These are phyloP conservation scores for Heliconius melpomene DNA, from an alignment of 1,140 invertebrate genomes.

Conservation along the genomic window DNA sequence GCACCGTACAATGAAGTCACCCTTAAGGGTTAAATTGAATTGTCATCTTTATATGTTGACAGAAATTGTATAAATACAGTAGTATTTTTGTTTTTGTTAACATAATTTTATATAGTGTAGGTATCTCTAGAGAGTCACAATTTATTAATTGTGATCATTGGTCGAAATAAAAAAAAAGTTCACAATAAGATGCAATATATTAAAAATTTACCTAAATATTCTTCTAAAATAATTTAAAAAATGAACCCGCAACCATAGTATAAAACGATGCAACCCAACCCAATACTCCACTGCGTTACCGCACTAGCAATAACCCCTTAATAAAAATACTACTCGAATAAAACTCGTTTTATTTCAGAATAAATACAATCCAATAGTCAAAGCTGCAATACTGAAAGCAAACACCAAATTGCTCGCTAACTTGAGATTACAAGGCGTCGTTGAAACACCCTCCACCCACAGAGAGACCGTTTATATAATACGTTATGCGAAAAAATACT, in stretches of 20 bases:
- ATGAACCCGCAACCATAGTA: background rate
- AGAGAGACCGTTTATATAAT: constrained; percentile 15
- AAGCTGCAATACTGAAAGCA: constrained; percentile 66
- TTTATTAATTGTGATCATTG: no score
- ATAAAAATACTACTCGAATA: constrained; percentile 13
- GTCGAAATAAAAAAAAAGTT: no score
- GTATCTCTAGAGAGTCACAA: no score
- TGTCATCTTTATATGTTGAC: background rate
- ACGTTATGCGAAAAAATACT: background rate
- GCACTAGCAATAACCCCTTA: background rate
- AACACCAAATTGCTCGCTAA: constrained; percentile 75
- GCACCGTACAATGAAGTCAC: background rate
- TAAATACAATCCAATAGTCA: constrained; percentile 60
- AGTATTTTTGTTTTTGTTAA: no score
- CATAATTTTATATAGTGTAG: no score
- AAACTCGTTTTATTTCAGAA: constrained; percentile 14
- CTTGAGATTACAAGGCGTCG: constrained; percentile 69
- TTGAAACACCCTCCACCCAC: constrained; percentile 42
- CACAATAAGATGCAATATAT: no score
- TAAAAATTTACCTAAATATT: no score
- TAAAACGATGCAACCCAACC: background rate
- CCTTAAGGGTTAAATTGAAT: background rate
- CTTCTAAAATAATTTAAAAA: background rate
- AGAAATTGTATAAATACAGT: no score
- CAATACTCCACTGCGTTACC: background rate